phyloP scores from a whole-genome alignment of 2,888 invertebrate species.

The Polymixis lichenea region DNA sequence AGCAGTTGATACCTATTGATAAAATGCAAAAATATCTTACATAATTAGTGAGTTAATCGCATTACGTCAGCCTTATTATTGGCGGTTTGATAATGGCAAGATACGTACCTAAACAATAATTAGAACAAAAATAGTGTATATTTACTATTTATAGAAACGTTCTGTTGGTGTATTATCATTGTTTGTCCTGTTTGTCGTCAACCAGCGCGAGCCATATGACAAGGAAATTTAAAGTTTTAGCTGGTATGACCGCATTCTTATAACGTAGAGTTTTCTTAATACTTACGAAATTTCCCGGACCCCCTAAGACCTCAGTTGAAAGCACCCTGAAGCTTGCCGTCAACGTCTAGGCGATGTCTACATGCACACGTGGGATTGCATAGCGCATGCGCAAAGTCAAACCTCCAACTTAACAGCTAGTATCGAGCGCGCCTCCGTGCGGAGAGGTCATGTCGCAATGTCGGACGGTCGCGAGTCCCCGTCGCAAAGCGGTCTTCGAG shows the following conservation, averaged over 20 bases:
- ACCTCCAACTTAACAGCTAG: slow-evolving; percentile 77
- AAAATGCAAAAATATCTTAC: slow-evolving; percentile 51
- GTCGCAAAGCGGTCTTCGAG: slow-evolving; percentile 91
- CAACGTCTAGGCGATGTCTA: slow-evolving; percentile 82
- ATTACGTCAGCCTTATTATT: slow-evolving; percentile 65
- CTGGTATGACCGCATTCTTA: not conserved
- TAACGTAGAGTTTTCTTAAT: slow-evolving; percentile 25
- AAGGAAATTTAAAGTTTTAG: slow-evolving; percentile 1
- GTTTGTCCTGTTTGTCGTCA: slow-evolving; percentile 45
- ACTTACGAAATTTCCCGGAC: slow-evolving; percentile 36
- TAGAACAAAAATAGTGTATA: slow-evolving; percentile 13
- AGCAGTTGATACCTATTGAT: slow-evolving; percentile 37
- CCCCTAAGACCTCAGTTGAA: slow-evolving; percentile 51
- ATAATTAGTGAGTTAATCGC: slow-evolving; percentile 56
- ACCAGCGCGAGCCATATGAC: not conserved
- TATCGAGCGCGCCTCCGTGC: slow-evolving; percentile 88
- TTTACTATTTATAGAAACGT: slow-evolving; percentile 45
- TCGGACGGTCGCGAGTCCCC: slow-evolving; percentile 89
- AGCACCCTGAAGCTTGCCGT: slow-evolving; percentile 68
- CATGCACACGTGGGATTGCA: slow-evolving; percentile 77
- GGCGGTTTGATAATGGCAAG: slow-evolving; percentile 58
- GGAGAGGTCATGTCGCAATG: slow-evolving; percentile 89
- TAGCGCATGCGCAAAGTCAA: slow-evolving; percentile 79
- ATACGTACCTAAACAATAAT: slow-evolving; percentile 36
- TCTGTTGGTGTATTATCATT: slow-evolving; percentile 5